Evolutionary conservation across 37 sponge, comb jelly and placozoan species (phyloP).

Genomic region (Aplysina aerophoba): DNA sequence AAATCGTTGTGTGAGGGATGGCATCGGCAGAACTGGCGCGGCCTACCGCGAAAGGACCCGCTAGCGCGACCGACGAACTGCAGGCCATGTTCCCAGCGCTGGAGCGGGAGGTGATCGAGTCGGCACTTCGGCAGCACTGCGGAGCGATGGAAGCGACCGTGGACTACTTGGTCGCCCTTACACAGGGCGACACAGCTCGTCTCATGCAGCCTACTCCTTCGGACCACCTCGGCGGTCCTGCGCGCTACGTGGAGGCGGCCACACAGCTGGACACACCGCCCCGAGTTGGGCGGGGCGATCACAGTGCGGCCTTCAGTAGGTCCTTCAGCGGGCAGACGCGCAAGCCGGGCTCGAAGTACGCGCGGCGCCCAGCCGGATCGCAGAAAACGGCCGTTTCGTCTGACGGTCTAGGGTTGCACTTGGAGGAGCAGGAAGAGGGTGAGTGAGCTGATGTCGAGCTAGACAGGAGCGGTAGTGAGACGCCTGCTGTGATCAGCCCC

Average conservation of each 20-base stretch:
- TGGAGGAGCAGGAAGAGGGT: too few relatives aligned
- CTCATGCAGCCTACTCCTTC: not conserved
- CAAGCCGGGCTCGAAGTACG: not conserved
- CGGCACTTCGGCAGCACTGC: conserved; percentile 23
- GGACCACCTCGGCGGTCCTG: not conserved
- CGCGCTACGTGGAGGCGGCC: conserved; percentile 7
- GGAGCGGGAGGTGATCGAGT: conserved; percentile 35
- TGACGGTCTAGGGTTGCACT: too few relatives aligned
- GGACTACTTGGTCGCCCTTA: conserved; percentile 46
- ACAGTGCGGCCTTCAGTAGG: too few relatives aligned
- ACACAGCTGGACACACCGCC: not conserved
- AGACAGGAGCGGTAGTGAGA: too few relatives aligned
- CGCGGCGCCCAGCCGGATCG: too few relatives aligned
- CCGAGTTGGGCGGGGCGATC: too few relatives aligned
- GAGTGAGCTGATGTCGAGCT: too few relatives aligned
- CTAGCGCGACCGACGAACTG: conserved; percentile 3
- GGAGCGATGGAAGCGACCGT: conserved; percentile 39
- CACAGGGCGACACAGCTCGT: conserved; percentile 20
- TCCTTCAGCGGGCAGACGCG: not conserved
- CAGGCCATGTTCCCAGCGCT: conserved; percentile 49
- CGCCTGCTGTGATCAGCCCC: not conserved
- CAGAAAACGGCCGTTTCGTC: too few relatives aligned
- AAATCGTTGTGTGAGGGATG: too few relatives aligned
- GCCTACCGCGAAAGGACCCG: too few relatives aligned
- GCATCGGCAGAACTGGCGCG: too few relatives aligned